Evolutionary conservation across 1,140 invertebrate species (phyloP), one percentile per base, ranked within the genome.

Genomic region (Epicauta chinensis): DNA sequence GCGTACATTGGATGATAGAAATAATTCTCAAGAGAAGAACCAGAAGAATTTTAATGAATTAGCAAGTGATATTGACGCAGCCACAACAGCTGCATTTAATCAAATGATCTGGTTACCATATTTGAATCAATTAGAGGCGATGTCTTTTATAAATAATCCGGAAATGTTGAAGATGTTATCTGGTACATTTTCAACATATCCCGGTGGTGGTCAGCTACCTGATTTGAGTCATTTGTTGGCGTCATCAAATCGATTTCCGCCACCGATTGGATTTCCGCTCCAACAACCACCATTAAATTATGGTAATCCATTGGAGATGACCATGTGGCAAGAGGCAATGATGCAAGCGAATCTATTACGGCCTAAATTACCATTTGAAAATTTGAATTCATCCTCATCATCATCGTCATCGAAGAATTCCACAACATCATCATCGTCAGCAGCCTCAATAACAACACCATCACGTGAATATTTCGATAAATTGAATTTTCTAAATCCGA

Each of bases 61-160:
- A 16, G 76, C 79, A 1, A 75, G 73, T 17, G 81, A 84, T 44
- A 77, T 82, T 40, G 81, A 84, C 64, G 77, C 80, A 15, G 81
- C 82, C 1, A 82, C 80, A 1, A 74, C 81, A 31, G 80, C 79
- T 9, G 77, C 81, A 2, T 71, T 84, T n/a, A 80, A 81, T 61
- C 81, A 83, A 63, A 81, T 84, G 80, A 59, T 84, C 17, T 84
- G 82, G 82, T 60, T 84, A 29, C 82, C 82, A 1, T 85, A 83
- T 59, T 69, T 84, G 15, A 82, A 76, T 51, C 82, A 84, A 62
- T 65, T 84, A 34, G 77, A 75, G 50, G 62, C 65, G 2, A 64
- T 66, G 53, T 60, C 65, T 7, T 58, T 65, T 32, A 59, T 59
- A 13, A 67, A 64, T 38, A 70, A 71, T 45, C 69, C 72, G 29